phyloP scores from a whole-genome alignment of 2,797 vertebrate genomes.

The Mus minutoides region DNA sequence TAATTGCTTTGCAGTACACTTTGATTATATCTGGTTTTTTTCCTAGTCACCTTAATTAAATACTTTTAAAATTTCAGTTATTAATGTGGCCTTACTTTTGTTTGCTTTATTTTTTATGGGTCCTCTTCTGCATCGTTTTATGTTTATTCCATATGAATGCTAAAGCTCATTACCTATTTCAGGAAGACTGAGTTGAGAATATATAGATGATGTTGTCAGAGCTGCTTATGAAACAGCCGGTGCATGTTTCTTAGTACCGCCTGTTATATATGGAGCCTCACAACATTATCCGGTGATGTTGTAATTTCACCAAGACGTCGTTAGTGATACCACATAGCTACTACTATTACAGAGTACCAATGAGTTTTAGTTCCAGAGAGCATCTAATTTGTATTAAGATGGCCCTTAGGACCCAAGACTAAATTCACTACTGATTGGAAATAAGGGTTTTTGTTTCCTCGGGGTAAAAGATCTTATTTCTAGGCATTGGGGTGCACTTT shows the following conservation, averaged over 20 bases:
- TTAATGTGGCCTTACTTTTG: not conserved
- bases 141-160: conserved; percentile 28
- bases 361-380: not conserved
- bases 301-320: not conserved
- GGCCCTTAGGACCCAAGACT: not conserved
- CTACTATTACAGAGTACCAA: not conserved
- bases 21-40: not conserved
- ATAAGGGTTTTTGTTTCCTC: not conserved
- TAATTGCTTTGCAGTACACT: not conserved
- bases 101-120: conserved; percentile 23
- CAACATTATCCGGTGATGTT: not conserved
- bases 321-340: not conserved
- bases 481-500: conserved; percentile 36
- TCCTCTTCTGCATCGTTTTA: conserved; percentile 21
- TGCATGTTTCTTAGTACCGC: not conserved
- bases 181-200: not conserved
- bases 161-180: not conserved
- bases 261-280: not conserved
- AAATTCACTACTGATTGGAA: not conserved
- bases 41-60: not conserved
- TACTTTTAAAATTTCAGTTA: not conserved
- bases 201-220: not conserved
- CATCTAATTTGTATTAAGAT: not conserved
- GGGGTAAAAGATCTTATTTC: conserved; percentile 28
- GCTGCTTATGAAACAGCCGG: not conserved